These are phyloP conservation scores for Andrena praecox DNA, from an alignment of 2,888 invertebrate species.

Conservation along the genomic window DNA sequence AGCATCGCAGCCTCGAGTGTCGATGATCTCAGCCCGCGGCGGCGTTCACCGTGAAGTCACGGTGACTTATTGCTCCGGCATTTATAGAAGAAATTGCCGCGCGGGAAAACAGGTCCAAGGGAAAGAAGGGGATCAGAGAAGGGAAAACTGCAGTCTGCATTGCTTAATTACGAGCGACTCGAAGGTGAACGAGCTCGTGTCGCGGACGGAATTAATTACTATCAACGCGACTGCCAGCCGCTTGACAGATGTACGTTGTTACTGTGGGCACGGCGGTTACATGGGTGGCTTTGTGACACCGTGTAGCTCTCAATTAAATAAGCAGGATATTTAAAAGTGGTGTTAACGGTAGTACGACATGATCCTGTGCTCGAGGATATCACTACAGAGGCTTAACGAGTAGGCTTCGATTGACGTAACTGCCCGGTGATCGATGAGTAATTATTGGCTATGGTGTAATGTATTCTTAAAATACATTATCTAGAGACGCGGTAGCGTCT, in stretches of 20 bases:
- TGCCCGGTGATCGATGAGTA: no score
- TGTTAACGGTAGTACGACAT: constrained; percentile 2
- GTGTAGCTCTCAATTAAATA: neutral
- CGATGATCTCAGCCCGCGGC: constrained; percentile 67
- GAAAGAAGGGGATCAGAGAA: constrained; percentile 9
- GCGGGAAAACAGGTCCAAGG: constrained; percentile 32
- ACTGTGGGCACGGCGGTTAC: neutral
- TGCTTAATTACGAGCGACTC: constrained; percentile 68
- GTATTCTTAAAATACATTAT: no score
- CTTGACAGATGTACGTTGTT: neutral
- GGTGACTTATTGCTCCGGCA: constrained; percentile 69
- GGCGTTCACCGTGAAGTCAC: constrained; percentile 40
- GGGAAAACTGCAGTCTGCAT: constrained; percentile 33
- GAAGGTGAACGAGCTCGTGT: constrained; percentile 70
- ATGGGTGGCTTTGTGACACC: neutral
- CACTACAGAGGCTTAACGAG: neutral
- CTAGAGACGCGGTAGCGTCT: no score
- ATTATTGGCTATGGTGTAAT: no score
- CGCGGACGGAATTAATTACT: constrained; percentile 62
- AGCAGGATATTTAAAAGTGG: neutral
- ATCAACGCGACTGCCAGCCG: constrained; percentile 31
- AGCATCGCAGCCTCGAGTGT: constrained; percentile 55
- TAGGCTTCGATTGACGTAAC: neutral
- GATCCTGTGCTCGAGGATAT: neutral
- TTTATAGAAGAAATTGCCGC: constrained; percentile 64